These are phyloP conservation scores for Ochropleura plecta DNA, from an alignment of 2,888 invertebrate genomes.

Conservation along the genomic window DNA sequence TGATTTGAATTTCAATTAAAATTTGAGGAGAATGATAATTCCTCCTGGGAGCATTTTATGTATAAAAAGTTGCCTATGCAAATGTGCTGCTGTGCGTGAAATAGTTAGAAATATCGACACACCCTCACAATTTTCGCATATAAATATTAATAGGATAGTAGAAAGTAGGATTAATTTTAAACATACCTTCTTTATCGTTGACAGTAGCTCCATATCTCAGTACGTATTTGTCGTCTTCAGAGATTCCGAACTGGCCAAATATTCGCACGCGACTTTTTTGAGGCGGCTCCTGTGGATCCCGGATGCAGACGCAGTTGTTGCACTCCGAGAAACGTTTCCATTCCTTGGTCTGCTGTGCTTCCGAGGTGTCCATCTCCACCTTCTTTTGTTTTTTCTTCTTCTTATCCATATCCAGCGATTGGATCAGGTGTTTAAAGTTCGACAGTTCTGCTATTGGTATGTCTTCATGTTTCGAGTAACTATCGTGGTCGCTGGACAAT, in stretches of 20 bases:
- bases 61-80: no score
- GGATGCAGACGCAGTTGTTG: constrained; percentile 12
- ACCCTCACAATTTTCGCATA: no score
- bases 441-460: constrained; percentile 65
- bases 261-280: constrained; percentile 77
- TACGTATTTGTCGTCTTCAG: constrained; percentile 79
- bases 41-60: no score
- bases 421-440: constrained; percentile 71
- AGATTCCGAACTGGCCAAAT: constrained; percentile 79
- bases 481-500: constrained; percentile 62
- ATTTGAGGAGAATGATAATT: no score
- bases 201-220: constrained; percentile 82
- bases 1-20: not conserved
- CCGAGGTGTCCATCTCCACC: constrained; percentile 30
- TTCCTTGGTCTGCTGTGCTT: not conserved
- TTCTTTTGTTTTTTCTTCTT: constrained; percentile 71
- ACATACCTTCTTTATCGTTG: constrained; percentile 77
- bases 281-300: not conserved
- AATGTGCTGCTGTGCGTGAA: no score
- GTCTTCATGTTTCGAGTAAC: constrained; percentile 69
- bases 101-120: no score
- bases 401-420: constrained; percentile 79
- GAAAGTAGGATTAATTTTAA: not conserved
- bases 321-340: constrained; percentile 15
- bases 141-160: no score